Percentiles rank a stretch among this genome's conserved stretches.
Conservation (phyloP, 1,140 invertebrate species). For the Apis mellifera region Amel_HAv3.1 CM009931.2:14502501-14503000, state of each 20-base stretch:
- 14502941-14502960: too few species aligned
- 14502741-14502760: neutral
- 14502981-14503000: too few species aligned
- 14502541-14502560: slow-evolving; percentile 18
- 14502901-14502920: too few species aligned
- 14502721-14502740: slow-evolving; percentile 47
- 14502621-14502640: slow-evolving; percentile 4
- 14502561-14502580: slow-evolving; percentile 34
- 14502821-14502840: too few species aligned
- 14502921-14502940: too few species aligned
- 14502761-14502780: neutral
- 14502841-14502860: too few species aligned
- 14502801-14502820: too few species aligned
- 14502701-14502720: slow-evolving; percentile 32
- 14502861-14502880: too few species aligned
- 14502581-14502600: neutral
- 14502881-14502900: too few species aligned
- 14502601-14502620: slow-evolving; percentile 55
- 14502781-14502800: neutral
- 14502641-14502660: slow-evolving; percentile 22
- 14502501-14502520: too few species aligned
- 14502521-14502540: too few species aligned
- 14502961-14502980: too few species aligned
- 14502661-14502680: slow-evolving; percentile 50
- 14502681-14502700: slow-evolving; percentile 15